Evolutionary conservation across 1,140 invertebrate species (phyloP), one percentile per base, ranked within the genome.

Genomic region (Nomia melanderi): DNA sequence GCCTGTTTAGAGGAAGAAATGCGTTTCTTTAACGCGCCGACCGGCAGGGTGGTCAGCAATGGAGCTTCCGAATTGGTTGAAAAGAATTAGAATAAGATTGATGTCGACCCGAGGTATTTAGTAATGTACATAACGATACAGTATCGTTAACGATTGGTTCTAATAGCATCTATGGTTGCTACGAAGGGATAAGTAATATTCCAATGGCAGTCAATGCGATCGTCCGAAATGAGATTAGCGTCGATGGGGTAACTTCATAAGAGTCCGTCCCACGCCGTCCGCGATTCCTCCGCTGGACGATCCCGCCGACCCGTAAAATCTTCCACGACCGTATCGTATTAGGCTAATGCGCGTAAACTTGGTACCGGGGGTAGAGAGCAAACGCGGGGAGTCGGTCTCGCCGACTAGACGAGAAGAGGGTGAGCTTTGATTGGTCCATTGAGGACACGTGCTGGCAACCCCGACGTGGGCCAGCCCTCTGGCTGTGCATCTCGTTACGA

Each of bases 381-480:
- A 60, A 29, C 53, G 70, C 44, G 29, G 76, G 72, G 67, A 78
- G 50, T 67, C 50, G 53, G 66, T 60, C 57, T 66, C 54, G 77
- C 70, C 78, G 82, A 82, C 77, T 75, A 73, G 81, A 82, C 63
- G 80, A 83, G 83, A 87, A 88, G 87, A 87, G 89, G 86, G 87
- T 87, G 85, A 89, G 85, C 81, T 90, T 88, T 91, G 90, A 91
- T 91, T 91, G 90, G 90, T 90, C 89, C 88, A 91, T 91, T 91
- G 90, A 91, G 83, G 88, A 88, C 90, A 90, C 90, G 90, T 90
- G 90, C 89, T 81, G 82, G 80, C 84, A 78, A 88, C 87, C 86
- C 82, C 77, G 82, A 79, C 74, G 78, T 82, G 73, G 80, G 62
- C 78, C 82, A 86, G 87, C 84, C 88, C 88, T 88, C 88, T 87